Conservation (phyloP, 1,140 invertebrate genomes). For the Zophobas atratus region DNA sequence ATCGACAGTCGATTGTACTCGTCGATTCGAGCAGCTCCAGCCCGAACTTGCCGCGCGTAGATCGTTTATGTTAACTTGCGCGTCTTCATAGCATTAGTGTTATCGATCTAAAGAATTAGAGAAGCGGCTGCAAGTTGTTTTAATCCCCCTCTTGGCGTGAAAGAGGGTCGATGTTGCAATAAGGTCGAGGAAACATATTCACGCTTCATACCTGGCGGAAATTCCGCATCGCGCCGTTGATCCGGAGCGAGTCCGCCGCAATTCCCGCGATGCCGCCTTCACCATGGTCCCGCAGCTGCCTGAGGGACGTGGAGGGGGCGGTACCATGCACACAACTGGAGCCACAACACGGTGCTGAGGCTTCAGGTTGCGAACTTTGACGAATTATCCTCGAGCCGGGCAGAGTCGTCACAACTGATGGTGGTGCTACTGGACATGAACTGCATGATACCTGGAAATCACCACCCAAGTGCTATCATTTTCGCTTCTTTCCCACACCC, state of each 20-base stretch:
- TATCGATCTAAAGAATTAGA: background rate
- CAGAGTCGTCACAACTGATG: conserved; percentile 80
- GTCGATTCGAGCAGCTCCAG: no score
- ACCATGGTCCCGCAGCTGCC: conserved; percentile 77
- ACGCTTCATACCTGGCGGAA: conserved; percentile 89
- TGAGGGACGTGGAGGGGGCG: conserved; percentile 83
- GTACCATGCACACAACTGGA: conserved; percentile 72
- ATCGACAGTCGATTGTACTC: no score
- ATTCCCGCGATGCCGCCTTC: conserved; percentile 96
- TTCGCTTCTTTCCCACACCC: conserved; percentile 14
- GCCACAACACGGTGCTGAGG: conserved; percentile 78
- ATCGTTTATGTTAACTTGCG: no score
- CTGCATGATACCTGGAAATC: conserved; percentile 70
- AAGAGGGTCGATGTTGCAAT: conserved; percentile 35
- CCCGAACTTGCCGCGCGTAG: no score
- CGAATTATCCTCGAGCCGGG: conserved; percentile 84
- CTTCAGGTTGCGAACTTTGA: conserved; percentile 92
- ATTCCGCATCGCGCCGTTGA: conserved; percentile 96
- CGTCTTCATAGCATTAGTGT: background rate
- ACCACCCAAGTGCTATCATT: conserved; percentile 59
- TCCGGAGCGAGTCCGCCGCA: conserved; percentile 95
- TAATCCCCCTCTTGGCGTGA: conserved; percentile 30
- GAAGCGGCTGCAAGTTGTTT: conserved; percentile 21
- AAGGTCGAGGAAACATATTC: conserved; percentile 28
- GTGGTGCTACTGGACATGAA: conserved; percentile 77